phyloP scores from a whole-genome alignment of 2,113 vertebrate species.

The Aegotheles bennettii region DNA sequence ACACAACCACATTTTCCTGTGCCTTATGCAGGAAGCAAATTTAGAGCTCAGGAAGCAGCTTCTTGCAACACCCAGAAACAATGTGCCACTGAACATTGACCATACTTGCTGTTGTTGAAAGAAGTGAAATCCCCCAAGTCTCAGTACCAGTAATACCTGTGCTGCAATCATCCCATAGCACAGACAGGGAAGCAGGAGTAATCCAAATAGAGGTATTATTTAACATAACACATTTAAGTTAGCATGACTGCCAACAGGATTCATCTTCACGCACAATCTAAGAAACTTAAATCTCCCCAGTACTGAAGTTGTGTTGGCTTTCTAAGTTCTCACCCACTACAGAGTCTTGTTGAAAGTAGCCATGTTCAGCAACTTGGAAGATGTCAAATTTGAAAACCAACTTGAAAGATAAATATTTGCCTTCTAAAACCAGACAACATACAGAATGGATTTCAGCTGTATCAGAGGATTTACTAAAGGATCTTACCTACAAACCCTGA shows the following conservation, averaged over 20 bases:
- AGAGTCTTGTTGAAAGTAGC: not conserved
- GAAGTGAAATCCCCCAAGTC: not conserved
- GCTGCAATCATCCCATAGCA: not conserved
- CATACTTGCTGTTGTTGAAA: not conserved
- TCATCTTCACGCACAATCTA: not conserved
- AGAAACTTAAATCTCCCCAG: not conserved
- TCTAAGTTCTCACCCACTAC: not conserved
- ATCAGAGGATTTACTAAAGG: not conserved
- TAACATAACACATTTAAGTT: not conserved
- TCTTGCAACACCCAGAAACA: not conserved
- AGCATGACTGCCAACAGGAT: not conserved
- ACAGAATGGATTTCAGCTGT: not conserved
- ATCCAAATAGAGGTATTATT: not conserved
- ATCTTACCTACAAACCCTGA: not conserved
- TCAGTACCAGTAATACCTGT: not conserved
- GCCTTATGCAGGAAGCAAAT: not conserved
- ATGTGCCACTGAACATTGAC: not conserved
- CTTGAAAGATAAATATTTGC: not conserved
- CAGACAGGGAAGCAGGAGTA: not conserved
- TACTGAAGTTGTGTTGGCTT: not conserved
- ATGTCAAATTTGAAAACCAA: not conserved
- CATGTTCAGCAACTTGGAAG: fast-evolving
- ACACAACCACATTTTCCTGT: not conserved
- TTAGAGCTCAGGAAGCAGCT: not conserved
- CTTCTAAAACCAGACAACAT: not conserved